Evolutionary conservation across 2,113 vertebrate genomes (phyloP), one percentile per base, ranked within the genome.

Genomic region (Tapirus terrestris): DNA sequence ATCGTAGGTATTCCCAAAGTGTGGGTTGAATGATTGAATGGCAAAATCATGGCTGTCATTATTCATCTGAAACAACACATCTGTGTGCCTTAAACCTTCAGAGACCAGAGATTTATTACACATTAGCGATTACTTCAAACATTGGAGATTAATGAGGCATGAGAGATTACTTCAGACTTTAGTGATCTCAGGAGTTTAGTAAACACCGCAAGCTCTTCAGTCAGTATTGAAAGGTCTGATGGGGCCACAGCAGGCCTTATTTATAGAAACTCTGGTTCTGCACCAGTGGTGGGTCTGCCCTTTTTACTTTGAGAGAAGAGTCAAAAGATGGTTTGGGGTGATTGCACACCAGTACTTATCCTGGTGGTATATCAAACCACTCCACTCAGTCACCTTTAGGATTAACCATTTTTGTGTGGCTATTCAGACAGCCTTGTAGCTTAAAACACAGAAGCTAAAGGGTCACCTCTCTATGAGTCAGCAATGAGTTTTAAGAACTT

Each of bases 61-160:
- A 85, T 58, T 98, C 89, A 68, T 91, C 65, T 92, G 83, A 60
- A 95, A 83, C 56, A 86, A 86, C 93, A 97, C 91, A 95, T 97
- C 93, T 97, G 91, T 88, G 73, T 63, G n/a, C 29, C 70, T 97
- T 70, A 96, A 91, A 91, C 72, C 96, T 96, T 93, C 81, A 56
- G 96, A 94, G 97, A 96, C 92, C 72, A 51, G 91, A 97, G 96
- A 98, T 98, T 97, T 94, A 97, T 97, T 96, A 89, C 31, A 96
- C 93, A 93, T 94, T 95, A 94, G 85, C 0, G 13, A 96, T 94
- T 91, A 89, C 84, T 97, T 98, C 97, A 98, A 95, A 97, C 89
- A 91, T 0, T 82, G 77, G 85, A 94, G 85, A 97, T 97, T 97
- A 97, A 98, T 97, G 97, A 92, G 89, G 92, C 96, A 27, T 96